These are phyloP conservation scores for Mionectes macconnelli DNA, from an alignment of 2,113 vertebrate genomes.

Conservation along the genomic window DNA sequence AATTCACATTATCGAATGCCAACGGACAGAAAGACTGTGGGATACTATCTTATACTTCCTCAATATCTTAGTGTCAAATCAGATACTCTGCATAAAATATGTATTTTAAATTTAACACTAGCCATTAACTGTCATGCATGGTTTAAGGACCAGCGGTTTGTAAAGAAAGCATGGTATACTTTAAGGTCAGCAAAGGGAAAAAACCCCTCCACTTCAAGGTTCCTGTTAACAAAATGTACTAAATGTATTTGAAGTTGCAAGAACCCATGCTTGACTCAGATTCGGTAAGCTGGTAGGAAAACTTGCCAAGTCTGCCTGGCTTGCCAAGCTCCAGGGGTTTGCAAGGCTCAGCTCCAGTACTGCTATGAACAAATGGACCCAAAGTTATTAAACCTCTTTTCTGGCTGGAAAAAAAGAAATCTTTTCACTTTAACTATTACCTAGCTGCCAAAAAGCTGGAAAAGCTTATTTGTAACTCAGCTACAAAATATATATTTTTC, in stretches of 20 bases:
- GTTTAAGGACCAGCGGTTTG: background rate
- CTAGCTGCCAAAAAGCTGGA: slow-evolving; percentile 61
- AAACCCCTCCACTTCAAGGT: background rate
- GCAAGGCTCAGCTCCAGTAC: slow-evolving; percentile 47
- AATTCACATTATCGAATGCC: background rate
- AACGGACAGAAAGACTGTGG: background rate
- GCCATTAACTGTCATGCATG: background rate
- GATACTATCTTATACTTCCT: background rate
- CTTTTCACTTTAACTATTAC: slow-evolving; percentile 69
- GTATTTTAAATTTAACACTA: background rate
- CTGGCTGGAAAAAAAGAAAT: slow-evolving; percentile 61
- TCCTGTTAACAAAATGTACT: slow-evolving; percentile 59
- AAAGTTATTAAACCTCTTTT: slow-evolving; percentile 71
- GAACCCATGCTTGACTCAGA: slow-evolving; percentile 50
- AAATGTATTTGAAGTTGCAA: slow-evolving; percentile 29
- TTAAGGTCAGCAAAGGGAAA: background rate
- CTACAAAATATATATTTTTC: background rate
- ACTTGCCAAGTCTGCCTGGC: slow-evolving; percentile 54
- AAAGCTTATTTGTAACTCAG: slow-evolving; percentile 38
- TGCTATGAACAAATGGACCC: slow-evolving; percentile 68
- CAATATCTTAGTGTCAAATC: background rate
- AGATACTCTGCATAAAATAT: background rate
- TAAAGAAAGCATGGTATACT: background rate
- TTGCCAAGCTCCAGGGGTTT: slow-evolving; percentile 78
- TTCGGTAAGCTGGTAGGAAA: slow-evolving; percentile 48